These are phyloP conservation scores for Protula sp. DNA, from an alignment of 2,888 invertebrate genomes.

Conservation along the genomic window DNA sequence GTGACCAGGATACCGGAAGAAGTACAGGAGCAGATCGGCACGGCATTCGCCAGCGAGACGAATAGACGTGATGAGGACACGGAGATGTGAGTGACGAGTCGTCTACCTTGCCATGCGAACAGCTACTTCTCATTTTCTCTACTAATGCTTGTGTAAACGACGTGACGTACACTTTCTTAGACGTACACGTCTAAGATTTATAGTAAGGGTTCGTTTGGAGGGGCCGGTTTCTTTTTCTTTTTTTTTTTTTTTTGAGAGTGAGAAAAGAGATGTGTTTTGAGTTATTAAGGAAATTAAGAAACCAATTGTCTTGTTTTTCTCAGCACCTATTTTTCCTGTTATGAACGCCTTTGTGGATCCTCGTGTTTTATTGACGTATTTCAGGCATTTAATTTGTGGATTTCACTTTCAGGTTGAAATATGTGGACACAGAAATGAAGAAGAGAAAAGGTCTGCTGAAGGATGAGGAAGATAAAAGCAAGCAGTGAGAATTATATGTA, in stretches of 20 bases:
- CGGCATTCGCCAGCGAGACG: constrained; percentile 95
- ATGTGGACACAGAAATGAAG: constrained; percentile 80
- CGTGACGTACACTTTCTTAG: neutral
- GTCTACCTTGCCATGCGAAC: too few species aligned
- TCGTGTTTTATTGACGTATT: too few species aligned
- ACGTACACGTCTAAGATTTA: neutral
- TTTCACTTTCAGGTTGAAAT: constrained; percentile 69
- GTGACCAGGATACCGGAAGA: constrained; percentile 14
- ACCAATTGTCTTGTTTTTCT: too few species aligned
- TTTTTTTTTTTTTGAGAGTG: too few species aligned
- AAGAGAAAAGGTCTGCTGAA: constrained; percentile 68
- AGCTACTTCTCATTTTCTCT: neutral
- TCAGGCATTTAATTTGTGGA: too few species aligned
- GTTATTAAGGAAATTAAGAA: too few species aligned
- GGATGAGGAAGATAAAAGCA: constrained; percentile 24
- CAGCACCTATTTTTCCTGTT: too few species aligned
- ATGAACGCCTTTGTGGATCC: too few species aligned
- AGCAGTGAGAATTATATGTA: too few species aligned
- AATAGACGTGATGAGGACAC: constrained; percentile 97
- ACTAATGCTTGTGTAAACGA: neutral
- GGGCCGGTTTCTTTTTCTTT: too few species aligned
- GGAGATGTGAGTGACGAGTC: constrained; percentile 74
- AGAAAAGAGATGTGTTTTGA: too few species aligned
- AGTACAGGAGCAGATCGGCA: constrained; percentile 66
- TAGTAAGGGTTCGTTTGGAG: neutral